Percentiles rank a stretch among this genome's conserved stretches.
Conservation (phyloP, 2,113 vertebrate genomes). For the Syngnathus scovelli region DNA sequence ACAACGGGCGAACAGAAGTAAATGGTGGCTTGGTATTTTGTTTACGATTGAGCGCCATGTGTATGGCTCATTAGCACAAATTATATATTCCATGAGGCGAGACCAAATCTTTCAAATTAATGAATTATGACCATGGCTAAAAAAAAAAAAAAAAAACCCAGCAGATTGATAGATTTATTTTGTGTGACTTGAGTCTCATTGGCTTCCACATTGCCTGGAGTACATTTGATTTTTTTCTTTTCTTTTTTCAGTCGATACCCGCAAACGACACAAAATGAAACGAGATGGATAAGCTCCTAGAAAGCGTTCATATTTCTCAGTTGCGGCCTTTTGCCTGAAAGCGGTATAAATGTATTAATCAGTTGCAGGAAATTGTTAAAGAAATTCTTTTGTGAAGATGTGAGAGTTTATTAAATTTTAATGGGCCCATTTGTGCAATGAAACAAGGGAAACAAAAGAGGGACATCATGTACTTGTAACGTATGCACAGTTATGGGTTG, state of each 20-base stretch:
- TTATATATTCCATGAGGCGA: neutral
- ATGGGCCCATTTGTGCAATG: constrained; percentile 43
- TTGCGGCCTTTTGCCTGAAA: neutral
- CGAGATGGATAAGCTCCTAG: neutral
- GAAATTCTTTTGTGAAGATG: constrained; percentile 21
- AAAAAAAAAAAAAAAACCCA: too few relatives aligned
- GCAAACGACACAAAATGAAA: constrained; percentile 27
- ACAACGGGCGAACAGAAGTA: too few relatives aligned
- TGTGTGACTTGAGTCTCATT: neutral
- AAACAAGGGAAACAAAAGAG: constrained; percentile 39
- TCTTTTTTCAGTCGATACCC: neutral
- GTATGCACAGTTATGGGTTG: constrained; percentile 19
- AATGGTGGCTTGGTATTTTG: neutral
- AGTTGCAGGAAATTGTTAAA: neutral
- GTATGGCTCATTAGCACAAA: neutral
- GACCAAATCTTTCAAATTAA: neutral
- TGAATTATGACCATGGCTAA: neutral
- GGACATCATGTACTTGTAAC: constrained; percentile 17
- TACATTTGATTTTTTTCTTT: neutral
- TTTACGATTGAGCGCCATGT: neutral
- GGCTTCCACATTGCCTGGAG: neutral
- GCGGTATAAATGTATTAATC: constrained; percentile 16
- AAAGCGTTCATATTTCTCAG: neutral
- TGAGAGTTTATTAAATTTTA: constrained; percentile 51
- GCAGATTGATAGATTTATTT: neutral